These are phyloP conservation scores for Galagoides demidoff DNA, from an alignment of 2,797 vertebrate genomes.

Conservation along the genomic window DNA sequence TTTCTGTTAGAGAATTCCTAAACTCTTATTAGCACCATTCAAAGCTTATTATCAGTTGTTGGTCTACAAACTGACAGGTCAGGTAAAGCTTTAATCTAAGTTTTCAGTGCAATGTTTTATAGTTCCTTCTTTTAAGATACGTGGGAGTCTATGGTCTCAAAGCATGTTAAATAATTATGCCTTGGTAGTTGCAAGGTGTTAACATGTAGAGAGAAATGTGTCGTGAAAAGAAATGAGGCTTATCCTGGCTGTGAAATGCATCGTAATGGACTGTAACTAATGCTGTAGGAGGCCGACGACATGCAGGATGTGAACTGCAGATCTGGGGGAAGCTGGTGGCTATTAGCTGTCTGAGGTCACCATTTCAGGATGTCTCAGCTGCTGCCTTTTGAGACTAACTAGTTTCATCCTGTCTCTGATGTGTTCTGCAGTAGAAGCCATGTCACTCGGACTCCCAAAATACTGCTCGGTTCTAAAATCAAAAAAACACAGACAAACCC, in stretches of 20 bases:
- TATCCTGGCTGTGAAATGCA: conserved; percentile 84
- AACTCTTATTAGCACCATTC: conserved; percentile 92
- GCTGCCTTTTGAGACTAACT: conserved; percentile 94
- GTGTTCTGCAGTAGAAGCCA: conserved; percentile 94
- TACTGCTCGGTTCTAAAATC: conserved; percentile 95
- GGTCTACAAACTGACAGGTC: conserved; percentile 86
- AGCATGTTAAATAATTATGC: conserved; percentile 90
- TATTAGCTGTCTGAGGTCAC: conserved; percentile 90
- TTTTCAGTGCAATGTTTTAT: conserved; percentile 89
- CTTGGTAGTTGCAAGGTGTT: conserved; percentile 87
- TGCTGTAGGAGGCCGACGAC: conserved; percentile 81
- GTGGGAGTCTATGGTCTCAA: conserved; percentile 87
- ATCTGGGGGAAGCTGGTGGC: conserved; percentile 78
- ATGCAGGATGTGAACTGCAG: conserved; percentile 84
- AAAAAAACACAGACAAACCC: conserved; percentile 63
- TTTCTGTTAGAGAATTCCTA: conserved; percentile 88
- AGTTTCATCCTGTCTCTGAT: conserved; percentile 97
- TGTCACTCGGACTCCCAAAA: conserved; percentile 96
- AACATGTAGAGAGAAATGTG: conserved; percentile 84
- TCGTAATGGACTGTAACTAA: conserved; percentile 85
- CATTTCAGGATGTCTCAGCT: conserved; percentile 91
- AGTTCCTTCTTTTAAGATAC: conserved; percentile 86
- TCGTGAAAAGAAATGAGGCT: conserved; percentile 83
- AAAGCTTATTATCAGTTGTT: conserved; percentile 89
- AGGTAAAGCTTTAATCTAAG: conserved; percentile 89